Conservation (phyloP, 1,140 invertebrate species). For the Homarus americanus region DNA sequence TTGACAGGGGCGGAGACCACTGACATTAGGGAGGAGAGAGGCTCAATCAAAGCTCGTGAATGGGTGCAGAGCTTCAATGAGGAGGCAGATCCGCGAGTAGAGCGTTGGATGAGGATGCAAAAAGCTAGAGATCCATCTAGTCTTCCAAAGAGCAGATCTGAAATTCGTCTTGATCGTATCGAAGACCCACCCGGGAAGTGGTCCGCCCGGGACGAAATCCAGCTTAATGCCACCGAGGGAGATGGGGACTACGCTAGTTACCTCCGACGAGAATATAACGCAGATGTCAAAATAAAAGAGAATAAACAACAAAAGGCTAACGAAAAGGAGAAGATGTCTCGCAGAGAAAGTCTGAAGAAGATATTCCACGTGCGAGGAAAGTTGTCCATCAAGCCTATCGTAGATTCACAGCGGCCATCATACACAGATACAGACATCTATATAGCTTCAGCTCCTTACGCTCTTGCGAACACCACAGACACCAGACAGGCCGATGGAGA, state of each 20-base stretch:
- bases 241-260: background rate
- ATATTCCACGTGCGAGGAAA: slow-evolving; percentile 63
- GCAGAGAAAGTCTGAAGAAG: slow-evolving; percentile 52
- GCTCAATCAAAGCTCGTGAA: slow-evolving; percentile 44
- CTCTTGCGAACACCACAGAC: slow-evolving; percentile 34
- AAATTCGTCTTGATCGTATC: slow-evolving; percentile 54
- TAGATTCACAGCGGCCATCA: slow-evolving; percentile 42
- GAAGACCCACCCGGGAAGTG: slow-evolving; percentile 44
- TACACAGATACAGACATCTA: slow-evolving; percentile 54
- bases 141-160: slow-evolving; percentile 59
- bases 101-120: slow-evolving; percentile 23
- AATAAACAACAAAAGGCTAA: background rate
- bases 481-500: slow-evolving; percentile 1
- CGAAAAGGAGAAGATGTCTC: slow-evolving; percentile 43
- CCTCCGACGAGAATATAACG: background rate
- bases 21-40: background rate
- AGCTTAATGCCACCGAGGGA: slow-evolving; percentile 30
- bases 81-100: slow-evolving; percentile 19
- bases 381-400: slow-evolving; percentile 55
- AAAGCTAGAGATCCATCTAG: slow-evolving; percentile 35
- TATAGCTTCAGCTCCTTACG: slow-evolving; percentile 53
- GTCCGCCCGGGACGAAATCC: slow-evolving; percentile 42
- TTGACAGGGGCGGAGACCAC: background rate
- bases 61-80: slow-evolving; percentile 61
- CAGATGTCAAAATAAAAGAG: background rate